Base-by-base conservation (phyloP, 2,113 vertebrate species). In the Sorex fumeus region DNA sequence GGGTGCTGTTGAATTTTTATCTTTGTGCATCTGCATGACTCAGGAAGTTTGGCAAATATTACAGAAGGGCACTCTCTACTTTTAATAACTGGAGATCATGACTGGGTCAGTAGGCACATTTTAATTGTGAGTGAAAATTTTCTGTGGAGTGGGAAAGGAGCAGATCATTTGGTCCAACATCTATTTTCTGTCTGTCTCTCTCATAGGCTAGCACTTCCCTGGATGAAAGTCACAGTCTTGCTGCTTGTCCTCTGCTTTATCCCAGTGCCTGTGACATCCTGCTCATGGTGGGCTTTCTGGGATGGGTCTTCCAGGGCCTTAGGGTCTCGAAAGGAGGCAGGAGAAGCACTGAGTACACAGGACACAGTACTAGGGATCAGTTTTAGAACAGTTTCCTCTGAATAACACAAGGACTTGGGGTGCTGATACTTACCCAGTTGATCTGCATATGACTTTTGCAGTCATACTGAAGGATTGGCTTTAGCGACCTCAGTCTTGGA, bases 41-140 rank as follows among this genome's bases (percentile, higher is more conserved):
- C 81, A 83, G 70, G 45, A 90, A 43, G 62, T 50, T 70, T 72
- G 60, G 90, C 40, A 64, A 53, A 66, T 88, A 30, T 72, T 36
- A 19, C 30, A 88, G 88, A 28, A 77, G 62, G 47, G 30, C 28
- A 40, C 18, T 71, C 23, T 62, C 27, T 84, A 60, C 60, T 27
- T 82, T 57, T 78, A 8, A 60, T 45, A 40, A 28, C 78, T n/a
- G n/a, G 62, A 18, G 47, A 50, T 28, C 7, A 4, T 64, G 90
- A 76, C 30, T 77, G 76, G 84, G 27, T 30, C 71, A 40, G 9
- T n/a, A 43, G 78, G 18, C 10, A 34, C 40, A 13, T 28, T 19
- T 86, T 69, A 21, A 66, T 27, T 87, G 0, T 79, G 40, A 8
- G 9, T 3, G 60, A 50, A 57, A 64, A 74, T 81, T 66, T 30